Base-by-base conservation (phyloP, 2,888 invertebrate genomes). In the Scrobipalpa costella region DNA sequence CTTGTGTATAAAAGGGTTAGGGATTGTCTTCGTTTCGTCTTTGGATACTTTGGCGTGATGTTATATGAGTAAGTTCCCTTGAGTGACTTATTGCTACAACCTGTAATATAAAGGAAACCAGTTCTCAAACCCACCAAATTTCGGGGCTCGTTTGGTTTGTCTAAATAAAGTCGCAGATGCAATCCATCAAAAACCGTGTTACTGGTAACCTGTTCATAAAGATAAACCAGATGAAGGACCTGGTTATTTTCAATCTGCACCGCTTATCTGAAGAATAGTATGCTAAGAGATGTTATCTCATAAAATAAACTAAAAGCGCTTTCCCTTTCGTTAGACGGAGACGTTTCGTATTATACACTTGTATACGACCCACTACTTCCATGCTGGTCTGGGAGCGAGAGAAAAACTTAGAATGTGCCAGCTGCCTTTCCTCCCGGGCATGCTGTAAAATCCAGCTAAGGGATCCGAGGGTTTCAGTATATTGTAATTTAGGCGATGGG, bases 1-100 rank as follows among this genome's bases (percentile, higher is more conserved):
- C 57, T 65, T 69, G 49, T n/a, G 9, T 19, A 44, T 59, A 19
- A 33, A 38, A 44, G 44, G 44, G 67, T 63, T 40, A 63, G 66
- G 62, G 64, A 71, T 69, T 72, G 67, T 74, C 68, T 64, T 69
- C 69, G 67, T 69, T 75, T 69, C 71, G 68, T 72, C 74, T 78
- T 79, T 75, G 75, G 77, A 75, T 84, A 86, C 79, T 70, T 77
- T 73, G 73, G 71, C 86, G 90, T 84, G 78, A 89, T 90, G 90
- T 84, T 84, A 78, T 79, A 85, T 82, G 81, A 81, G 90, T 90
- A 73, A 87, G 87, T 84, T 66, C 44, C 11, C 17, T 19, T 21
- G 27, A 11, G 49, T 19, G 55, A 55, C 55, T 55, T 55, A 55
- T 55, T 55, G 55, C 55, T 55, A 27, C 55, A 55, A 55, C 55